These are phyloP conservation scores for Blera fallax DNA, from an alignment of 2,888 invertebrate genomes.

Conservation along the genomic window DNA sequence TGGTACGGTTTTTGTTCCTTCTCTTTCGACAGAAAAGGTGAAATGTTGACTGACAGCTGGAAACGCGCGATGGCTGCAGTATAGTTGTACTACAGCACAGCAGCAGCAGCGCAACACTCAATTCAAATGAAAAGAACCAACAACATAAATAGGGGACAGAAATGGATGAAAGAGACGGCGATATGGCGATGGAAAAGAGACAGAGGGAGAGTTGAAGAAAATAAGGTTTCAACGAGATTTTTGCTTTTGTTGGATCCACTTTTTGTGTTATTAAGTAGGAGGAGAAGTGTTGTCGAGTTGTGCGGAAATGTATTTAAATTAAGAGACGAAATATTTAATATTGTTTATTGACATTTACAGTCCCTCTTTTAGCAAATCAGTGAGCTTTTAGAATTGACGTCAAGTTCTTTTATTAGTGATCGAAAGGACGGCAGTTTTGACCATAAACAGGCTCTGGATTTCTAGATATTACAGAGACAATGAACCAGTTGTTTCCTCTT, in stretches of 20 bases:
- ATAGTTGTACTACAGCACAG: neutral
- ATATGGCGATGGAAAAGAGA: neutral
- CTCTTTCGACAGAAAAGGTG: constrained; percentile 45
- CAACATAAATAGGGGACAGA: neutral
- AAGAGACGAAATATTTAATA: too few relatives aligned
- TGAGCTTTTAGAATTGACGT: too few relatives aligned
- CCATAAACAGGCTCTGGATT: too few relatives aligned
- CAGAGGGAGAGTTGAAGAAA: neutral
- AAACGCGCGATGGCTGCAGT: constrained; percentile 56
- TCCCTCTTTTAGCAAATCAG: too few relatives aligned
- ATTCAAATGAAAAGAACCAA: constrained; percentile 6
- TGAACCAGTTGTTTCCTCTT: too few relatives aligned
- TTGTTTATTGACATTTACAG: too few relatives aligned
- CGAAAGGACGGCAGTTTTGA: too few relatives aligned
- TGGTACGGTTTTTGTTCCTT: neutral
- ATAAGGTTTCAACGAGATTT: neutral
- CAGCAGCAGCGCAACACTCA: constrained; percentile 28
- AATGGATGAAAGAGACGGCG: neutral
- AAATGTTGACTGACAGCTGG: constrained; percentile 67
- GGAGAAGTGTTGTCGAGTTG: neutral
- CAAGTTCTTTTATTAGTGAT: too few relatives aligned
- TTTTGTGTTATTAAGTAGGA: neutral
- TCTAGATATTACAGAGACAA: too few relatives aligned
- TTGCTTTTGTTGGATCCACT: neutral
- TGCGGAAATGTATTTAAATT: neutral